Base-by-base conservation (phyloP, 1,140 invertebrate species). In the Olivierus martensii region DNA sequence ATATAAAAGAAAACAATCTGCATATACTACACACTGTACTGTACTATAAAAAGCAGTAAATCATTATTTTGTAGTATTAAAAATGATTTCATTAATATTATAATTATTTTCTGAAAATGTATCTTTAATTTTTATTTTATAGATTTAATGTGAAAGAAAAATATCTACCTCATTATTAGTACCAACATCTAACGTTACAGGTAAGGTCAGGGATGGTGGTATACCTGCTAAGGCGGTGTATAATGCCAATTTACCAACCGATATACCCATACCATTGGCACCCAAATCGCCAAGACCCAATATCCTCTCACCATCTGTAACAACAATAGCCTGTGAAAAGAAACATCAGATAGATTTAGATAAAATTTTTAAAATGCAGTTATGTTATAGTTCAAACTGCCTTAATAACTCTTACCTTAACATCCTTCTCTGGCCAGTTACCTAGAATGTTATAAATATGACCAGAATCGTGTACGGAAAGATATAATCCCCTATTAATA, bases 391-490 rank as follows among this genome's bases (percentile, higher is more conserved):
- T 49, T 42, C 10, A 35, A 49, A 42, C n/a, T 18, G 10, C n/a
- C 10, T 10, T 49, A 17, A 37, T 18, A 39, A 44, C 5, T 9
- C 36, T 39, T 63, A 75, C 74, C 65, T 70, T 70, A 1, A 98
- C 86, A 65, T 92, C 82, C 46, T 82, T 76, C 69, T 93, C 87
- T 0, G 91, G 92, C 88, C 87, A 92, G 66, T 74, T 76, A 58
- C 71, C 68, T 11, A 77, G 61, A 49, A 77, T 71, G 46, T 75
- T 83, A 62, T 82, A 90, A 59, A 94, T 77, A 66, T 96, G 88
- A 28, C 89, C 90, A 63, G 84, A 86, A 69, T 98, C 94, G 63
- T 97, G 86, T 61, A 95, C 92, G 0, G 93, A 93, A 48, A 98
- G 84, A 64, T 93, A 99, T 1, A 99, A 74, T 49, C 94, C 94